Evolutionary conservation across 2,888 invertebrate species (phyloP), one percentile per base, ranked within the genome.

Genomic region (Melanchra persicariae): DNA sequence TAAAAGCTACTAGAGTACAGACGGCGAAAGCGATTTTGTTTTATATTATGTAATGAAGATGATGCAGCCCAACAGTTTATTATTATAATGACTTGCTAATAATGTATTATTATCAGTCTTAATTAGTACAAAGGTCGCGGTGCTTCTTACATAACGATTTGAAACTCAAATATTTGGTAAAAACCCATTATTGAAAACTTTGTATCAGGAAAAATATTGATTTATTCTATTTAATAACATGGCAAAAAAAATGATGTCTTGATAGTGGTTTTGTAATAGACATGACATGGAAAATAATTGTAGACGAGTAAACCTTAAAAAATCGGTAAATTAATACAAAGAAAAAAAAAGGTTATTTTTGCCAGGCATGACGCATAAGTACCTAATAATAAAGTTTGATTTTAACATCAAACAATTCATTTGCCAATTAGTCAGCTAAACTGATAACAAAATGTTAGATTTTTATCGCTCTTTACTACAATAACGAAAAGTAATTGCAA

Each of bases 401-500:
- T 43, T 4, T 19, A 8, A n/a, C 12, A 30, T 49, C 1, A 26
- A 54, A 51, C 9, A 22, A 63, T 40, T 22, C 22, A 55, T 9
- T 34, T 43, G 22, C 12, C 12, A 45, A 24, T 54, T 49, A 65
- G 55, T 22, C 15, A 43, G 17, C 12, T 40, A 45, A 52, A 40
- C 58, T 19, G 22, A 65, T 43, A 71, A 64, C n/a, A 34, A 55
- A 59, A 3, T 47, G n/a, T n/a, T 37, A 26, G 9, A 47, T 37
- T 43, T 51, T 57, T 49, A 61, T 65, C 24, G 24, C 9, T 49
- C 43, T 62, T 81, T 62, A 62, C 64, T 24, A 30, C 57, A 43
- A 64, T 60, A 34, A 52, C 54, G 34, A 77, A 78, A 61, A 55
- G 40, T 0, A 58, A 51, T 0, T 64, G 52, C 62, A 60, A 77